Evolutionary conservation across 2,113 vertebrate genomes (phyloP), one percentile per base, ranked within the genome.

Genomic region (Poecilia latipinna): DNA sequence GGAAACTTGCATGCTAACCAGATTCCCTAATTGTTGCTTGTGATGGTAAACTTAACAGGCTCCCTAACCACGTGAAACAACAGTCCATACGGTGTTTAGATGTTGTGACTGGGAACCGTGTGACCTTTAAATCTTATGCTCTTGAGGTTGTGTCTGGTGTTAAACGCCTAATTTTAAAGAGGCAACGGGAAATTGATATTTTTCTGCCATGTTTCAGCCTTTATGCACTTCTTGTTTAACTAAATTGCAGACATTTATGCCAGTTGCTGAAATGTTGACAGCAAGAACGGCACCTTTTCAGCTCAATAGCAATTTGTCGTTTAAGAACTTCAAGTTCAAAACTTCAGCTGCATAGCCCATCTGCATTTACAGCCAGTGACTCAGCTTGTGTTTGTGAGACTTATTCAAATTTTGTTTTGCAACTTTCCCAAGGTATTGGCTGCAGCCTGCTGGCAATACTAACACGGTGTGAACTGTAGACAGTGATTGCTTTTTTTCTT

Each of bases 211-310:
- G 8, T 77, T 77, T 54, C 24, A 67, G 71, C 77, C 28, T 74
- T 48, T 64, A 65, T 70, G 78, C 92, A 87, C 72, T 93, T 87
- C 86, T 91, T 72, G 87, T 89, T 79, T 84, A 32, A 74, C 66
- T 60, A 42, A 83, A 75, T 74, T 65, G 17, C 51, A 48, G 73
- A 61, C 57, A 66, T 79, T 81, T 87, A 75, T 83, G 77, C 75
- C 73, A 89, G 82, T 93, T 87, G 88, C 74, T 86, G 73, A 54
- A 19, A 82, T 82, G 91, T 80, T 90, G 89, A 92, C 80, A 77
- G 88, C 85, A 83, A 84, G 84, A 86, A 77, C 79, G 77, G 65
- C 77, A 82, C 72, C 77, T 83, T 74, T 68, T 84, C 68, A 85
- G 73, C 70, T 74, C 73, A 64, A 70, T 33, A 78, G 78, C 84